Conservation (phyloP, 2,113 vertebrate genomes). For the Hiodon tergisus region DNA sequence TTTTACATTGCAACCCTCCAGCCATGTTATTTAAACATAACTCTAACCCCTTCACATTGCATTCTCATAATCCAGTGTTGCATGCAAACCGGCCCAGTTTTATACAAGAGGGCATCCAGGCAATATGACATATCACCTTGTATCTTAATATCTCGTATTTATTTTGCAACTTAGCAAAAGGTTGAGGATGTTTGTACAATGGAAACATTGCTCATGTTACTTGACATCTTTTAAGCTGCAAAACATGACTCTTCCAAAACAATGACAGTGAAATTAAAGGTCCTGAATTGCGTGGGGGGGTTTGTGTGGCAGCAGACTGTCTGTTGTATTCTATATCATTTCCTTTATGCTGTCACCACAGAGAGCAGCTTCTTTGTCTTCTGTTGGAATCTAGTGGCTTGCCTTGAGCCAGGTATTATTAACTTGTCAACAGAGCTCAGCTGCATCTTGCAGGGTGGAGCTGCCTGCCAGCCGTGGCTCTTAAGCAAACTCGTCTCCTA, state of each 20-base stretch:
- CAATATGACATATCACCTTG: no score
- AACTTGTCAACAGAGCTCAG: slow-evolving; percentile 15
- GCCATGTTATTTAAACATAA: no score
- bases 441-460: slow-evolving; percentile 12
- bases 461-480: slow-evolving; percentile 9
- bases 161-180: not conserved
- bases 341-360: not conserved
- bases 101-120: no score
- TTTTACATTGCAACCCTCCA: no score
- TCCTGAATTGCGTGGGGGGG: not conserved
- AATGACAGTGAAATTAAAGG: not conserved
- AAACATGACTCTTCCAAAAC: not conserved
- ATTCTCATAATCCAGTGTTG: no score
- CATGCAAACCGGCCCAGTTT: no score
- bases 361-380: not conserved
- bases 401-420: slow-evolving; percentile 7
- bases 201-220: not conserved
- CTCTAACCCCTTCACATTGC: no score
- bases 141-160: no score
- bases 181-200: slow-evolving; percentile 2
- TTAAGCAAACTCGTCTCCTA: slow-evolving; percentile 22
- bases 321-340: not conserved
- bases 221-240: not conserved
- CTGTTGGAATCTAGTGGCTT: not conserved
- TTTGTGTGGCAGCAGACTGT: not conserved